phyloP scores from a whole-genome alignment of 2,797 vertebrate genomes.

The Silurus lanzhouensis region DNA sequence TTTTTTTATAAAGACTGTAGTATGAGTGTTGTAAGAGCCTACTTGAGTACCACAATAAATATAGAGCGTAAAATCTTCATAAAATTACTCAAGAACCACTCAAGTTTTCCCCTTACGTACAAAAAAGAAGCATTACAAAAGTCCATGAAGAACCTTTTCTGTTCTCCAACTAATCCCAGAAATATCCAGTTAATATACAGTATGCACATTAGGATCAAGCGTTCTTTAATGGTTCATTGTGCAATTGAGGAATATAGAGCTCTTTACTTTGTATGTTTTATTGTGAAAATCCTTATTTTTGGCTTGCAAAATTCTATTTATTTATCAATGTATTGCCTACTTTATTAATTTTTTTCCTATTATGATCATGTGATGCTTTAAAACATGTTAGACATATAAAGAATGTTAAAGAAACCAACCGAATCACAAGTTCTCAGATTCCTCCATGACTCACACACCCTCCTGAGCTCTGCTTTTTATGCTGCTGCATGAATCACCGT shows the following conservation, averaged over 20 bases:
- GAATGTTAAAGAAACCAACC: not conserved
- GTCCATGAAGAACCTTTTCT: not conserved
- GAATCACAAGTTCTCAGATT: not conserved
- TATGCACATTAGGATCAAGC: not conserved
- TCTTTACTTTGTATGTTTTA: not conserved
- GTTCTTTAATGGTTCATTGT: not conserved
- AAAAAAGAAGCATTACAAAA: not conserved
- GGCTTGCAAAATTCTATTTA: too few relatives aligned
- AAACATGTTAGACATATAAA: not conserved
- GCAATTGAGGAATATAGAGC: not conserved
- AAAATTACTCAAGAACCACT: not conserved
- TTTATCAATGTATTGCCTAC: not conserved
- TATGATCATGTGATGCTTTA: not conserved
- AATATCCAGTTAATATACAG: not conserved
- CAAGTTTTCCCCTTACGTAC: not conserved
- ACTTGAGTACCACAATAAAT: not conserved
- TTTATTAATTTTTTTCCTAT: not conserved
- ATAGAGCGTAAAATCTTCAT: not conserved
- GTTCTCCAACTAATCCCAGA: too few relatives aligned
- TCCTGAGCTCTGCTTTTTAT: constrained; percentile 36
- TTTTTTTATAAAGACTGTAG: too few relatives aligned
- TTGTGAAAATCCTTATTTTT: too few relatives aligned
- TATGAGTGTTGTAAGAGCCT: not conserved
- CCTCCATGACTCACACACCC: not conserved
- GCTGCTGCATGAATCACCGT: constrained; percentile 27